A percentile compares a stretch with the other conserved stretches of the same genome.
phyloP scores from a whole-genome alignment of 1,140 invertebrate species.

The Sitobion miscanthi region DNA sequence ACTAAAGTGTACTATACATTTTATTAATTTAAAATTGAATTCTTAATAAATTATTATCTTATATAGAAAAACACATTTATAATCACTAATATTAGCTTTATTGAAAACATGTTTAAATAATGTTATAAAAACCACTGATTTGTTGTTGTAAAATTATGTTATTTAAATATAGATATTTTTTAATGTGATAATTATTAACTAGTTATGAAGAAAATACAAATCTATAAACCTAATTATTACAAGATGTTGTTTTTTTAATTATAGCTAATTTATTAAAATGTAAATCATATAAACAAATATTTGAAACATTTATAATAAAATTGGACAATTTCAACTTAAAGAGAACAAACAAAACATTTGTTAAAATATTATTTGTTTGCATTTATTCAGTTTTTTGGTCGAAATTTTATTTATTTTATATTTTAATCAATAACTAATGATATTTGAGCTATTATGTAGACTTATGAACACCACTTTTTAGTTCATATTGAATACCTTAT shows the following conservation, averaged over 20 bases:
- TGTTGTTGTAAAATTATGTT: conserved; percentile 15
- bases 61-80: background rate
- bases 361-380: background rate
- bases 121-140: background rate
- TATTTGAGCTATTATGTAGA: too few species aligned
- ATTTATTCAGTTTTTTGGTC: background rate
- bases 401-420: background rate
- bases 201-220: background rate
- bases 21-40: background rate
- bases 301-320: background rate
- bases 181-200: background rate
- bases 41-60: background rate
- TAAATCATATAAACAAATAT: background rate
- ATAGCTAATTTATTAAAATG: background rate
- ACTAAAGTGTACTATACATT: background rate
- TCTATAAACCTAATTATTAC: background rate
- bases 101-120: background rate
- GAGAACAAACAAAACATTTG: background rate
- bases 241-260: background rate
- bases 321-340: background rate
- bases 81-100: background rate
- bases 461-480: too few species aligned
- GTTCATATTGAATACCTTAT: background rate
- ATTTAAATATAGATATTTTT: conserved; percentile 11
- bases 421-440: background rate